These are phyloP conservation scores for Leuciscus idus DNA, from an alignment of 2,113 vertebrate genomes.

Conservation along the genomic window DNA sequence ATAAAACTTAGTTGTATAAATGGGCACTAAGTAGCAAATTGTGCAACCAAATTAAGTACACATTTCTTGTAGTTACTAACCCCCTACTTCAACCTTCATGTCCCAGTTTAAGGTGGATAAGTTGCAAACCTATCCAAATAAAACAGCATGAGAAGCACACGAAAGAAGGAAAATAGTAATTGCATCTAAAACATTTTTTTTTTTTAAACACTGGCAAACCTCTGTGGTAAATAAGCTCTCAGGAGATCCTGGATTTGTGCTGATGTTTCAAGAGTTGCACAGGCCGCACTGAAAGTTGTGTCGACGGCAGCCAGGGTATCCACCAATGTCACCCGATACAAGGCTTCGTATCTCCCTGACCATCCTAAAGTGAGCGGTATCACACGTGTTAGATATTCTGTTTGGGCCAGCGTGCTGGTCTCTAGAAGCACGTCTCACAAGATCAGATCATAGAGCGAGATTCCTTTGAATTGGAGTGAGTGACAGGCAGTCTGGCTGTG, in stretches of 20 bases:
- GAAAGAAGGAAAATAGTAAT: slow-evolving; percentile 37
- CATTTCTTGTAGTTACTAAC: neutral
- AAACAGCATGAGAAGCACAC: slow-evolving; percentile 29
- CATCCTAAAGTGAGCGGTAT: neutral
- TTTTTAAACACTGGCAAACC: neutral
- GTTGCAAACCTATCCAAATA: neutral
- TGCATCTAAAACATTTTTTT: neutral
- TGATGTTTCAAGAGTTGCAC: slow-evolving; percentile 7
- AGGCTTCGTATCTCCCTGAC: neutral
- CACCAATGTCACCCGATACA: neutral
- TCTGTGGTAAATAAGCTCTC: neutral
- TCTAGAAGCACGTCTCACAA: slow-evolving; percentile 36
- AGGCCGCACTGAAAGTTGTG: slow-evolving; percentile 28
- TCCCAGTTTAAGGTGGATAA: neutral
- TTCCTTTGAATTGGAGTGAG: slow-evolving; percentile 61
- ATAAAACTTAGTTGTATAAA: too few relatives aligned
- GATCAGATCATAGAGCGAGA: slow-evolving; percentile 53
- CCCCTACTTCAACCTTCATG: neutral
- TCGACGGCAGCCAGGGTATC: neutral
- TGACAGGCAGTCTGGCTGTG: slow-evolving; percentile 66
- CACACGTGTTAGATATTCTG: slow-evolving; percentile 26
- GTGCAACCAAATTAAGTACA: neutral
- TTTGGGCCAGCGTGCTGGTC: neutral
- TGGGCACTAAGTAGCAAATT: neutral
- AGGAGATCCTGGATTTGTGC: slow-evolving; percentile 5